Evolutionary conservation across 1,140 invertebrate genomes (phyloP), one percentile per base, ranked within the genome.

Genomic region (Eufriesea mexicana): DNA sequence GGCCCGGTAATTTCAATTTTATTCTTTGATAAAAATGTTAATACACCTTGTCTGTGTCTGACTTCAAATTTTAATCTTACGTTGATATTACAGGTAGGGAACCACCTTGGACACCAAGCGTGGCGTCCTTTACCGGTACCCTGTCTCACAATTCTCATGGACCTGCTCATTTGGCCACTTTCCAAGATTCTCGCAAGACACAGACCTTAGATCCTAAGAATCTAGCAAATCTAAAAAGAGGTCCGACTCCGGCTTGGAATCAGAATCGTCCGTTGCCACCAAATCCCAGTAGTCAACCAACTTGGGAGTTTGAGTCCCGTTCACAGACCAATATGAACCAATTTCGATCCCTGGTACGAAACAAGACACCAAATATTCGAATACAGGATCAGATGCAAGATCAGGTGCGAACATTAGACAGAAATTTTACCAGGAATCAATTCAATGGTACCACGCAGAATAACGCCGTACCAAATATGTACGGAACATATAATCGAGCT

Each of bases 321-420:
- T 94, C 94, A 23, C 94, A 94, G 62, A 92, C 92, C 0, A 94
- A 94, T 57, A 94, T 94, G 93, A 94, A 94, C 86, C 94, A 94
- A 70, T 94, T 94, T 71, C 92, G 94, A 8, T 94, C 94, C 25
- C 83, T 94, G 42, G 93, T 94, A 23, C 90, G 93, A 20, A 94
- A 94, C 84, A 94, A 94, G 55, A 86, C 93, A 8, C 90, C 92
- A 5, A 91, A 91, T 8, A 91, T 94, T 59, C 90, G 93, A 14
- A 92, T 93, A 20, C 94, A 94, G 74, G 93, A 94, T 78, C 92
- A 93, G 47, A 89, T 93, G 88, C 94, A 94, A 76, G 93, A 94
- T 74, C 93, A 94, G 66, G 93, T 94, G 23, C 91, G 93, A 54
- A 94, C 94, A 7, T 88, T 94, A 28, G 94, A 94, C 70, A 89